Evolutionary conservation across 2,113 vertebrate species (phyloP).

Genomic region (Oxyruncus cristatus): DNA sequence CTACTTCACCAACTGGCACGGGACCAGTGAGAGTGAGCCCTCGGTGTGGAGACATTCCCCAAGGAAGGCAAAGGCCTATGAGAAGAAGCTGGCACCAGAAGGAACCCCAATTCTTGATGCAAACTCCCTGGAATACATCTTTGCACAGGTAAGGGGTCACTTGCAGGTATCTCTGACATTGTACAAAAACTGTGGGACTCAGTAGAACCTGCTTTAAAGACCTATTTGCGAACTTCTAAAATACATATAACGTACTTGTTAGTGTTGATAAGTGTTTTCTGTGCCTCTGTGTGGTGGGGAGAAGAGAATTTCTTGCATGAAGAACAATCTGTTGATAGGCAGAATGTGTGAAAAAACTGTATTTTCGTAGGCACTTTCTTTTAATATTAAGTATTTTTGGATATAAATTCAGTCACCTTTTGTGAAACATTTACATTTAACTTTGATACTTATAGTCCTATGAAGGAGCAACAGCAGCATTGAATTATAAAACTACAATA

Average conservation of each 20-base stretch:
- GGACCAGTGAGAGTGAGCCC: constrained; percentile 87
- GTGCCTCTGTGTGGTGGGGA: not conserved
- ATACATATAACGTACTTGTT: rapidly evolving
- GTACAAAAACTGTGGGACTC: not conserved
- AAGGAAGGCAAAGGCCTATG: constrained; percentile 80
- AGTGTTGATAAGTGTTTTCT: not conserved
- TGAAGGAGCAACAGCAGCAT: not conserved
- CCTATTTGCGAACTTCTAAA: not conserved
- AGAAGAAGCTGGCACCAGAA: constrained; percentile 78
- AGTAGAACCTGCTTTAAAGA: not conserved
- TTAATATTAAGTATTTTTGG: not conserved
- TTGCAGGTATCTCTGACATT: not conserved
- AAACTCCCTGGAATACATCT: constrained; percentile 89
- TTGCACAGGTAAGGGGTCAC: constrained; percentile 83
- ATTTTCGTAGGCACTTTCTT: not conserved
- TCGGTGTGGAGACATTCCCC: constrained; percentile 91
- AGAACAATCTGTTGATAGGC: not conserved
- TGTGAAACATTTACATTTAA: not conserved
- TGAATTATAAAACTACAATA: not conserved
- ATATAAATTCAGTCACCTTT: not conserved
- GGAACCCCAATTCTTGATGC: constrained; percentile 90
- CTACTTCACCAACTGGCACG: constrained; percentile 97
- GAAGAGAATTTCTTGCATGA: not conserved
- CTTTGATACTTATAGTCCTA: not conserved
- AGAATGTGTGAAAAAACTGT: rapidly evolving